Base-by-base conservation (phyloP, 2,113 vertebrate species). In the Lampris incognitus region DNA sequence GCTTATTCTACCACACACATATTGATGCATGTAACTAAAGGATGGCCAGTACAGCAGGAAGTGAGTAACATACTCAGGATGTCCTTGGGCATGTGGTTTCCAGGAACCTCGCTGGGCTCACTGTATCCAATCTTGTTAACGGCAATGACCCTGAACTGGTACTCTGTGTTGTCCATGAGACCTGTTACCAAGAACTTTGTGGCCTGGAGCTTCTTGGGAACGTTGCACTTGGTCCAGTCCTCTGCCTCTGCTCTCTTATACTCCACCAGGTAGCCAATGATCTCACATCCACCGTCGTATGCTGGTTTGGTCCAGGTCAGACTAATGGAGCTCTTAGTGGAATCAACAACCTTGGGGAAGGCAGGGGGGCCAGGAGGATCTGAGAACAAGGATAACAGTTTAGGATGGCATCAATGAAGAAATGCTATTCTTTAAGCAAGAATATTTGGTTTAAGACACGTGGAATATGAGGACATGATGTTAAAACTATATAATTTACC, bases 331-430 rank as follows among this genome's bases (percentile, higher is more conserved):
- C 91, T 97, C 76, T 90, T 96, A 56, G 97, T 99, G 60, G 96
- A 97, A 77, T 99, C 98, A 69, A 97, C 86, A 7, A 97, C 96
- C 84, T 99, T 99, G 0, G 98, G 98, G 91, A 98, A 99, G 76
- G 97, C 96, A 79, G 98, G 98, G 72, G 98, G 98, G 11, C 97
- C 98, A 60, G 98, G 98, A 85, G 98, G 98, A 95, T 99, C 98
- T 99, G 86, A 78, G 72, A 2, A 54, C 40, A 6, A 57, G 5
- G 42, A 2, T 1, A 5, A 41, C n/a, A 72, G 69, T 49, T 2
- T 51, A 3, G 36, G 48, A 24, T n/a, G 44, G 51, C 2, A 39
- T 8, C 8, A 10, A 10, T 6, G 24, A 6, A 46, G 44, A 7
- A 4, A 46, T 7, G 4, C 7, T 7, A 5, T 7, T 46, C 44